These are phyloP conservation scores for Diloba caeruleocephala DNA, from an alignment of 2,888 invertebrate genomes.

Conservation along the genomic window DNA sequence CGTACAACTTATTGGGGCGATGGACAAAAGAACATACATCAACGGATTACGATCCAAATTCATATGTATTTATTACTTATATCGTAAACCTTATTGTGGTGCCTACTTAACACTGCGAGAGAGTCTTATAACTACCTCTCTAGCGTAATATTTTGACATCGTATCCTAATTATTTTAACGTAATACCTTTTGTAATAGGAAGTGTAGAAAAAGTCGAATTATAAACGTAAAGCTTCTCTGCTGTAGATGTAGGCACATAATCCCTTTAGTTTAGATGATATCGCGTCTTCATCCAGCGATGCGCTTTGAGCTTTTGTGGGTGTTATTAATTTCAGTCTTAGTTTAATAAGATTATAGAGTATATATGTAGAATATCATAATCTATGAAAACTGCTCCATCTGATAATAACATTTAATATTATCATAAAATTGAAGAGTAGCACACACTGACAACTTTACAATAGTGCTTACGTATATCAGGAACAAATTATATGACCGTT, in stretches of 20 bases:
- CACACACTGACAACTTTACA: too few relatives aligned
- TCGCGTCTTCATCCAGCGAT: slow-evolving; percentile 47
- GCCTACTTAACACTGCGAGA: slow-evolving; percentile 76
- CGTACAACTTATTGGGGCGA: slow-evolving; percentile 65
- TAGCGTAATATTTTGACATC: slow-evolving; percentile 84
- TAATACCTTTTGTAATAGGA: slow-evolving; percentile 76
- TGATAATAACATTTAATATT: slow-evolving; percentile 5
- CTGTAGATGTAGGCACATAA: slow-evolving; percentile 64
- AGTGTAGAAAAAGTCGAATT: slow-evolving; percentile 63
- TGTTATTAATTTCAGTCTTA: slow-evolving; percentile 61
- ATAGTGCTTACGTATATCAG: too few relatives aligned
- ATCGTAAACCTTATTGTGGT: slow-evolving; percentile 74
- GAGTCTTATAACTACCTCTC: slow-evolving; percentile 68
- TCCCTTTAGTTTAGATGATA: slow-evolving; percentile 68
- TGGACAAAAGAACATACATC: slow-evolving; percentile 79
- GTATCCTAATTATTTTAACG: slow-evolving; percentile 83
- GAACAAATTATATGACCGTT: too few relatives aligned
- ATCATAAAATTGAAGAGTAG: too few relatives aligned
- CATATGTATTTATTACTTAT: slow-evolving; percentile 77
- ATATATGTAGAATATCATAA: slow-evolving; percentile 8
- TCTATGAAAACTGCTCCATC: slow-evolving; percentile 15
- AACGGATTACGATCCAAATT: slow-evolving; percentile 84
- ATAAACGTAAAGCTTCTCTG: slow-evolving; percentile 59
- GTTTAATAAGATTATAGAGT: slow-evolving; percentile 56
- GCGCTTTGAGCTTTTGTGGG: slow-evolving; percentile 57